Evolutionary conservation across 2,113 vertebrate genomes (phyloP).

Genomic region (Syngnathus typhle): DNA sequence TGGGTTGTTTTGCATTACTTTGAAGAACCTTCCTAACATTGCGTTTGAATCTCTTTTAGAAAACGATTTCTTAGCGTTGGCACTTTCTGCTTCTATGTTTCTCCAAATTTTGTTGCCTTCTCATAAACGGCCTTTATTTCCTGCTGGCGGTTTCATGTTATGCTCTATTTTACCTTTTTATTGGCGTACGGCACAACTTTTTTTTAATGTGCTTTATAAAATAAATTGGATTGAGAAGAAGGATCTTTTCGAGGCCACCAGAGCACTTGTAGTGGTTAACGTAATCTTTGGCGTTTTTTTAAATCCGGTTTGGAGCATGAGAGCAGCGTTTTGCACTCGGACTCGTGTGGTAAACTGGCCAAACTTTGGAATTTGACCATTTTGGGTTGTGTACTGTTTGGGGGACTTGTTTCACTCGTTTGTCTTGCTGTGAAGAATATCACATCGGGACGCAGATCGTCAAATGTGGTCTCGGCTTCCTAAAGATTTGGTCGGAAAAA

Average conservation of each 20-base stretch:
- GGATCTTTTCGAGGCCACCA: constrained; percentile 2
- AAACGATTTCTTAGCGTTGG: background rate
- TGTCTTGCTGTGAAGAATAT: background rate
- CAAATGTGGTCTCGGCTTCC: background rate
- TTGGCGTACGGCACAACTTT: background rate
- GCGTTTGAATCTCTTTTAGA: background rate
- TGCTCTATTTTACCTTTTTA: background rate
- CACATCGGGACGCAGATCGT: background rate
- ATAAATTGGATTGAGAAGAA: background rate
- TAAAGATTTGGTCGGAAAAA: constrained; percentile 1
- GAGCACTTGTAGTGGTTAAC: constrained; percentile 1
- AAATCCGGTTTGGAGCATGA: constrained; percentile 22
- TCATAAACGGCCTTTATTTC: background rate
- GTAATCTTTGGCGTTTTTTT: constrained; percentile 26
- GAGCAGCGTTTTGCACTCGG: constrained; percentile 6
- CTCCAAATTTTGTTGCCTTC: too few species aligned
- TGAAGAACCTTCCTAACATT: background rate
- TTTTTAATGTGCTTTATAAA: background rate
- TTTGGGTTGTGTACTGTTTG: background rate
- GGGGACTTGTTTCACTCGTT: too few species aligned
- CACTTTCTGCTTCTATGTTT: background rate
- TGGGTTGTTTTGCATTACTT: too few species aligned
- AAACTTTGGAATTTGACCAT: background rate
- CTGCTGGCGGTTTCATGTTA: background rate
- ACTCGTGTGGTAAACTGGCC: constrained; percentile 2